These are phyloP conservation scores for Teinopalpus imperialis DNA, from an alignment of 2,888 invertebrate genomes.

Conservation along the genomic window DNA sequence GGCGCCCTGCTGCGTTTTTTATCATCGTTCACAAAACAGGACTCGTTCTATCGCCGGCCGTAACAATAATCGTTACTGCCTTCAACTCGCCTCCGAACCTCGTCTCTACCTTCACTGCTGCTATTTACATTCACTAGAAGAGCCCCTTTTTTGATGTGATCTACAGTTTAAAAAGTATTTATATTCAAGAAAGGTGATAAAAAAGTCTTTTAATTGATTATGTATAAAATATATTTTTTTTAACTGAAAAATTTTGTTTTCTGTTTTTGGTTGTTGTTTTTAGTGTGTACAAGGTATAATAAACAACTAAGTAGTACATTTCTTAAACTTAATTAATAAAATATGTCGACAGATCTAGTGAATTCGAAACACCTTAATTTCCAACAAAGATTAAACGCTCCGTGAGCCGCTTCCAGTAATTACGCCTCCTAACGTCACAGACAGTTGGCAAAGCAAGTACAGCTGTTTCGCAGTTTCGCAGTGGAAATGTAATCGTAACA, in stretches of 20 bases:
- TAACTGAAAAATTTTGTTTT: too few relatives aligned
- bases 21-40: conserved; percentile 41
- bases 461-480: neutral
- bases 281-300: too few relatives aligned
- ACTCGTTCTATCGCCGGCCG: conserved; percentile 29
- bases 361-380: too few relatives aligned
- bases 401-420: neutral
- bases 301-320: too few relatives aligned
- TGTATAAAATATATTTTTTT: too few relatives aligned
- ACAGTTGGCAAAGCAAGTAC: conserved; percentile 1
- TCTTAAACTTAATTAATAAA: too few relatives aligned
- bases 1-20: conserved; percentile 22
- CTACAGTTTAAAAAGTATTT: too few relatives aligned
- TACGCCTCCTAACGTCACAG: neutral
- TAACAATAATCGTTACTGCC: conserved; percentile 29
- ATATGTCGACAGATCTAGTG: too few relatives aligned
- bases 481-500: neutral
- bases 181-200: too few relatives aligned
- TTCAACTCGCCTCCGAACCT: conserved; percentile 8
- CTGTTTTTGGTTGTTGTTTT: too few relatives aligned
- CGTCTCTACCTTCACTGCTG: neutral
- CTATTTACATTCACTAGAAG: conserved; percentile 2
- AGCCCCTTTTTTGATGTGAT: too few relatives aligned
- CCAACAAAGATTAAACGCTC: neutral
- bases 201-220: too few relatives aligned